These are phyloP conservation scores for Dryomyza anilis DNA, from an alignment of 2,888 invertebrate genomes.

Conservation along the genomic window DNA sequence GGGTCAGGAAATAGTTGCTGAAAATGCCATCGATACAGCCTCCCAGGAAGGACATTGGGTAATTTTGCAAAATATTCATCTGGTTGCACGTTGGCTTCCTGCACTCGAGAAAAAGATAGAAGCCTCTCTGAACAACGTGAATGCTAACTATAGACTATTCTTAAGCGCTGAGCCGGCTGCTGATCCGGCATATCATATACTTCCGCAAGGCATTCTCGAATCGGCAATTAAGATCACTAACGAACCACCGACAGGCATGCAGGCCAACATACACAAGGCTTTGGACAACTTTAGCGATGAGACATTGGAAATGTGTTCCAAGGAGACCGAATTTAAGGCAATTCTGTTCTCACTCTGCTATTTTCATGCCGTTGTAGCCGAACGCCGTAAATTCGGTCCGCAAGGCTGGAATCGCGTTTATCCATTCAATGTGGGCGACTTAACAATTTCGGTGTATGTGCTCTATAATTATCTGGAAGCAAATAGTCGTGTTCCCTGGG, in stretches of 20 bases:
- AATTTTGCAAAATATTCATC: conserved; percentile 88
- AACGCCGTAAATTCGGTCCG: conserved; percentile 80
- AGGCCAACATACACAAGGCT: conserved; percentile 91
- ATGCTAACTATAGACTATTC: conserved; percentile 72
- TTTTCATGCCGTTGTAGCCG: conserved; percentile 93
- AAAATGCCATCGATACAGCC: conserved; percentile 81
- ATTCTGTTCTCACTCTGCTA: conserved; percentile 89
- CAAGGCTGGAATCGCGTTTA: conserved; percentile 66
- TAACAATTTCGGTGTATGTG: conserved; percentile 91
- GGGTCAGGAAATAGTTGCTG: conserved; percentile 92
- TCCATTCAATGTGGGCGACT: conserved; percentile 82
- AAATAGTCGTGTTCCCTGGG: conserved; percentile 88
- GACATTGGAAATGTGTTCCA: conserved; percentile 88
- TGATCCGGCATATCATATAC: conserved; percentile 69
- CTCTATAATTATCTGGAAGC: conserved; percentile 89
- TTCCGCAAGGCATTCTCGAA: conserved; percentile 86
- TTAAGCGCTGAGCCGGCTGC: conserved; percentile 87
- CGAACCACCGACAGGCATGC: conserved; percentile 94
- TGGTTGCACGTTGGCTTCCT: conserved; percentile 88
- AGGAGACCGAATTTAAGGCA: conserved; percentile 91
- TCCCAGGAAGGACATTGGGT: conserved; percentile 87
- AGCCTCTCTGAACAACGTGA: conserved; percentile 72
- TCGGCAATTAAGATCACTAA: conserved; percentile 95
- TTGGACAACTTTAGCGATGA: conserved; percentile 91
- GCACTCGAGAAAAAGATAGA: conserved; percentile 91